Percentiles rank a stretch among this genome's conserved stretches.
These are phyloP conservation scores for Uria aalge DNA, from an alignment of 2,113 vertebrate genomes.

Conservation along the genomic window DNA sequence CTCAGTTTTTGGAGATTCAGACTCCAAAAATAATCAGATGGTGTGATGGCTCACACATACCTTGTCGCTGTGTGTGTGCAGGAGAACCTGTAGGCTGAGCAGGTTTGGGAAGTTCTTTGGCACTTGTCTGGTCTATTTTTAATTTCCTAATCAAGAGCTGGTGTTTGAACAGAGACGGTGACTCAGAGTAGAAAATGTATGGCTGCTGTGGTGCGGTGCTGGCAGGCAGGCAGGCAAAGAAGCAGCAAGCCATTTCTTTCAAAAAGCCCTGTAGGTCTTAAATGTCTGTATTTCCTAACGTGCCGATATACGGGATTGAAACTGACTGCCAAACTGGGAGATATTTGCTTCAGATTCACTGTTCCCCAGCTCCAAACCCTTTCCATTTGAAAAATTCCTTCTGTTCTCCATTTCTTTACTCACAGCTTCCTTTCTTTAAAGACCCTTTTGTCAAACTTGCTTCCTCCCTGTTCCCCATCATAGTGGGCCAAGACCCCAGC, in stretches of 20 bases:
- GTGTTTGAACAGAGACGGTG: conserved; percentile 11
- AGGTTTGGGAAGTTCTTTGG: conserved; percentile 50
- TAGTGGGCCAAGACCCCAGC: neutral
- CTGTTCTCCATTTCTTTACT: neutral
- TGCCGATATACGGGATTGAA: neutral
- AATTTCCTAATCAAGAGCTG: conserved; percentile 33
- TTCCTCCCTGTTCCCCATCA: neutral
- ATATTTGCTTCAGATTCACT: neutral
- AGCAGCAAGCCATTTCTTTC: neutral
- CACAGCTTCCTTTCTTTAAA: neutral
- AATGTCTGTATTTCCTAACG: neutral
- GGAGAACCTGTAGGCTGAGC: neutral
- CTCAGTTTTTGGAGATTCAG: neutral
- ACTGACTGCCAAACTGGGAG: neutral
- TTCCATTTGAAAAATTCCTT: neutral
- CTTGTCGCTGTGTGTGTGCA: neutral
- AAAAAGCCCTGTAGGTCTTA: neutral
- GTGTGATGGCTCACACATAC: neutral
- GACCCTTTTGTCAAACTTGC: neutral
- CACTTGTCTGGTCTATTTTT: conserved; percentile 51
- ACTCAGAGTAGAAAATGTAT: conserved; percentile 22
- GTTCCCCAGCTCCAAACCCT: neutral
- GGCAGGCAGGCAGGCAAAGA: neutral
- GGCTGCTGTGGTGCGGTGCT: neutral
- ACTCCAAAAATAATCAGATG: neutral